Percentiles rank a stretch among this genome's conserved stretches.
Conservation (phyloP, 2,113 vertebrate genomes). For the Felis chaus region DNA sequence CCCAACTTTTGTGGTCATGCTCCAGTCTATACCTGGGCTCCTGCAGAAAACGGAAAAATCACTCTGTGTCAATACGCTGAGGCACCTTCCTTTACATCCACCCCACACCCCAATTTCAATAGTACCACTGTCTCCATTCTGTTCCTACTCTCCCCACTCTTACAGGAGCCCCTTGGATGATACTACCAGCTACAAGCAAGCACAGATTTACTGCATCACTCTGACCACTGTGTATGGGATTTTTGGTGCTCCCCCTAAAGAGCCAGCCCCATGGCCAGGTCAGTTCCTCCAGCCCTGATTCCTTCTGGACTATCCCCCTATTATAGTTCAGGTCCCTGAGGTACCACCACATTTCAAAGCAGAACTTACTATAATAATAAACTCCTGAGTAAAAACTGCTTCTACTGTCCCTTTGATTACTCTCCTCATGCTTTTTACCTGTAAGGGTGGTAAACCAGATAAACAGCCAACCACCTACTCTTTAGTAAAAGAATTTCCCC, state of each 20-base stretch:
- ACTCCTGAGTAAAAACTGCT: not conserved
- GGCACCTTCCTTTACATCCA: not conserved
- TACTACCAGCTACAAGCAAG: not conserved
- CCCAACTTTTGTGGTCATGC: not conserved
- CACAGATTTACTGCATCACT: not conserved
- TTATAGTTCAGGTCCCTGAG: not conserved
- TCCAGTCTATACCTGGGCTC: not conserved
- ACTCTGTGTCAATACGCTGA: not conserved
- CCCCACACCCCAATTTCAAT: not conserved
- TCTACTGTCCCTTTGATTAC: conserved; percentile 44
- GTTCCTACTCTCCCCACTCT: not conserved
- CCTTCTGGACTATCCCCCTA: not conserved
- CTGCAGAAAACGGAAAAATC: not conserved
- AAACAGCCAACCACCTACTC: not conserved
- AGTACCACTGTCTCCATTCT: not conserved
- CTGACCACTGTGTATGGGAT: not conserved
- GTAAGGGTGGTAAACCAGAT: conserved; percentile 28
- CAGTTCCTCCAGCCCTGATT: not conserved
- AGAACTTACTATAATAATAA: conserved; percentile 22
- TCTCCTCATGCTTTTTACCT: not conserved
- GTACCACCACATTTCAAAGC: not conserved
- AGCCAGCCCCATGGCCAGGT: not conserved
- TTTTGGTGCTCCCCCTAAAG: not conserved
- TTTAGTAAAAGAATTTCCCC: not conserved
- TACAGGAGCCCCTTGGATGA: not conserved